A percentile compares a stretch with the other conserved stretches of the same genome.
phyloP scores from a whole-genome alignment of 1,140 invertebrate genomes.

The Pteromalus puparum region DNA sequence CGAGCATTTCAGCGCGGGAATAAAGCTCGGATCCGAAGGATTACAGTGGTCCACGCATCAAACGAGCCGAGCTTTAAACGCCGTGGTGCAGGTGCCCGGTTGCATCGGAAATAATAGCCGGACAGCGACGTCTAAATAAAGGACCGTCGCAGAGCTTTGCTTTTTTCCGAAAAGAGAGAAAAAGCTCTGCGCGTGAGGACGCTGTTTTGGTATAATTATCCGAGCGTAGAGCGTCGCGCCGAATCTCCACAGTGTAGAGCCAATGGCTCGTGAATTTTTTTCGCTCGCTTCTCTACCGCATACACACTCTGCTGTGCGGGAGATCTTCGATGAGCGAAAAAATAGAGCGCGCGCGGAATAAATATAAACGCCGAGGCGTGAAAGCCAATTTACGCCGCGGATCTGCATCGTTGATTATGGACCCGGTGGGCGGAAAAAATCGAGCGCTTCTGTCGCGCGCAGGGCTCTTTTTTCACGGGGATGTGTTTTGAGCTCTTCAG shows the following conservation, averaged over 20 bases:
- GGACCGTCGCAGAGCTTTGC: conserved; percentile 51
- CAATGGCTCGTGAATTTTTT: conserved; percentile 48
- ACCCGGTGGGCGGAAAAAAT: conserved; percentile 1
- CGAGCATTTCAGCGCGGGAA: conserved; percentile 7
- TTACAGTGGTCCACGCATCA: conserved; percentile 23
- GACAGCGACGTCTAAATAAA: conserved; percentile 56
- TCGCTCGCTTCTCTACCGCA: background rate
- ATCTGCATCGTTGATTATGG: conserved; percentile 45
- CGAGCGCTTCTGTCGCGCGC: background rate
- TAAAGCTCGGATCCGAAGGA: conserved; percentile 33
- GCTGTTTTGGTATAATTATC: conserved; percentile 63
- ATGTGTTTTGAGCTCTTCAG: too few species aligned
- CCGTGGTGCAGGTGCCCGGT: background rate
- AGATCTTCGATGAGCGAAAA: conserved; percentile 18
- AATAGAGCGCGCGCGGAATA: background rate
- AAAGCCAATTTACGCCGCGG: conserved; percentile 41
- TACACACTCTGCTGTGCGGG: background rate
- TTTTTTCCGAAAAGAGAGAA: background rate
- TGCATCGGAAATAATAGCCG: conserved; percentile 58
- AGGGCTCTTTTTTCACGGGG: background rate
- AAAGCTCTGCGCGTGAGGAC: background rate
- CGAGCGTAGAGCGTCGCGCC: conserved; percentile 42
- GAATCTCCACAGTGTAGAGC: background rate
- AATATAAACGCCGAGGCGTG: conserved; percentile 31
- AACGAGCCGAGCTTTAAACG: conserved; percentile 14